These are phyloP conservation scores for Felis catus DNA, from an alignment of 2,113 vertebrate genomes.

Conservation along the genomic window DNA sequence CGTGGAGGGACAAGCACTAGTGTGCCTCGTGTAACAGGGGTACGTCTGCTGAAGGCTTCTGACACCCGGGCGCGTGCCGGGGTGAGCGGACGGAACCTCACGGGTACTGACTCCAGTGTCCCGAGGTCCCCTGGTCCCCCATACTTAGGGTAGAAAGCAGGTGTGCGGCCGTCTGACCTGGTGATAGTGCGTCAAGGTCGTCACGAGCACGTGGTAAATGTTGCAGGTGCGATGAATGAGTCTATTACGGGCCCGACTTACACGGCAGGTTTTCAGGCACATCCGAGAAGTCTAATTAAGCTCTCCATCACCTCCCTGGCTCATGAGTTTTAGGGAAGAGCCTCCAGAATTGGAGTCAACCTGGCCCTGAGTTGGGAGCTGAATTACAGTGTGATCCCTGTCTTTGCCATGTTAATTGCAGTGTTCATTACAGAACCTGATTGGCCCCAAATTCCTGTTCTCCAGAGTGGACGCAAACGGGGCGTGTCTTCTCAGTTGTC, in stretches of 20 bases:
- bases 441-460: background rate
- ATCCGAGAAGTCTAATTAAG: background rate
- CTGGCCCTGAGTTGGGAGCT: background rate
- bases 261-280: background rate
- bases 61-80: background rate
- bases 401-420: background rate
- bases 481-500: background rate
- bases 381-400: no score
- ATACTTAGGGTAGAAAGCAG: background rate
- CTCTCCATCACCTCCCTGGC: background rate
- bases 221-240: accelerated
- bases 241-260: accelerated
- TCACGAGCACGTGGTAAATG: accelerated
- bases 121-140: accelerated
- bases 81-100: accelerated
- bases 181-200: accelerated
- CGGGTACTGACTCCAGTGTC: accelerated
- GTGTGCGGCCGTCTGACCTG: accelerated
- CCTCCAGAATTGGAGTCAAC: background rate
- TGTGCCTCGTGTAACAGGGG: background rate
- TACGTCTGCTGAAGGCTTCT: accelerated
- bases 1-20: accelerated
- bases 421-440: background rate
- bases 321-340: background rate
- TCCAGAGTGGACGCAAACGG: accelerated